These are phyloP conservation scores for Choloepus hoffmanni DNA, from an alignment of 2,113 vertebrate genomes.

Conservation along the genomic window DNA sequence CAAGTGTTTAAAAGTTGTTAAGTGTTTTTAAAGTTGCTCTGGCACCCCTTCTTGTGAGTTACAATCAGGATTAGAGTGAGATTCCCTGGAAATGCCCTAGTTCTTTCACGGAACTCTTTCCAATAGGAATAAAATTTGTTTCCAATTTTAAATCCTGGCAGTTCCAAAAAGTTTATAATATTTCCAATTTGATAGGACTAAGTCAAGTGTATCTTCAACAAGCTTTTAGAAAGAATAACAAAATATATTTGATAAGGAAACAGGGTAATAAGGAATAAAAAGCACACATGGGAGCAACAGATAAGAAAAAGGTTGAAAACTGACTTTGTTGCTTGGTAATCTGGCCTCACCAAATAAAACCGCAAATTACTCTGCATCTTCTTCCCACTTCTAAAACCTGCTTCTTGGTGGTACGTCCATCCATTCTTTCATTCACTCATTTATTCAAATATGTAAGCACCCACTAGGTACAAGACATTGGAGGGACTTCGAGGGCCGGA, in stretches of 20 bases:
- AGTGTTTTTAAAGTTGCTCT: conserved; percentile 43
- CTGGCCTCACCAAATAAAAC: conserved; percentile 45
- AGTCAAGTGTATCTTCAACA: conserved; percentile 23
- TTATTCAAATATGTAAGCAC: background rate
- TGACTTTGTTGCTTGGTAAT: background rate
- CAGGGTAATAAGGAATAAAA: conserved; percentile 45
- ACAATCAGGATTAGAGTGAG: conserved; percentile 53
- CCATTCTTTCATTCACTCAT: background rate
- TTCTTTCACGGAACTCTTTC: conserved; percentile 57
- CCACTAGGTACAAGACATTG: background rate
- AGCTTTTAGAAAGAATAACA: conserved; percentile 45
- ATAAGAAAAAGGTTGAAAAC: conserved; percentile 49
- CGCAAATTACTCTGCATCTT: background rate
- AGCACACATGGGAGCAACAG: background rate
- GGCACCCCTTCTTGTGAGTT: conserved; percentile 25
- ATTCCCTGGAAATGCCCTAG: conserved; percentile 35
- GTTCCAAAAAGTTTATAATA: conserved; percentile 42
- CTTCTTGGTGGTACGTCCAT: background rate
- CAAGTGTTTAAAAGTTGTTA: conserved; percentile 38
- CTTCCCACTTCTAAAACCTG: background rate
- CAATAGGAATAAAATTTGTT: conserved; percentile 39
- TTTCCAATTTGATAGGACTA: conserved; percentile 45
- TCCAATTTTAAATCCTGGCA: conserved; percentile 48
- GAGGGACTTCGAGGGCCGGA: background rate
- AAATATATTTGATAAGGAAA: conserved; percentile 48